Evolutionary conservation across 1,140 invertebrate species (phyloP).

Genomic region (Phortica variegata): DNA sequence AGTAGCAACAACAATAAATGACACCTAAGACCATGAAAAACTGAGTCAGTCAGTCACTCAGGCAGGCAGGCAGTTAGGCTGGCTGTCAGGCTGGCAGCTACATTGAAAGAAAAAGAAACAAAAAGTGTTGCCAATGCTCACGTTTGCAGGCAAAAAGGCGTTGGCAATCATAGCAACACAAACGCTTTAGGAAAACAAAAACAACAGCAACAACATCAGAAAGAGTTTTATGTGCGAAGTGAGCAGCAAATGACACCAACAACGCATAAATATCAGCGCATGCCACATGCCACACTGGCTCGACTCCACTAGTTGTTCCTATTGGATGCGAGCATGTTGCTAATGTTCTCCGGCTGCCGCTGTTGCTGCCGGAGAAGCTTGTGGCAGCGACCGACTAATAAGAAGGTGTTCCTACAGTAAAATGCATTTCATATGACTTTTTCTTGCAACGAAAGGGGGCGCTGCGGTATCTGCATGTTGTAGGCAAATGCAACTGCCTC

Average conservation of each 20-base stretch:
- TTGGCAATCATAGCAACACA: neutral
- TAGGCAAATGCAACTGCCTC: neutral
- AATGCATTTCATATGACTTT: too few species aligned
- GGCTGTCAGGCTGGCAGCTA: too few species aligned
- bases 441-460: conserved; percentile 20
- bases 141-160: too few species aligned
- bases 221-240: conserved; percentile 45
- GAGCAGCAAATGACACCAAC: conserved; percentile 34
- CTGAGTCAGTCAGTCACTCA: too few species aligned
- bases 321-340: too few species aligned
- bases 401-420: conserved; percentile 30
- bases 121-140: too few species aligned
- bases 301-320: too few species aligned
- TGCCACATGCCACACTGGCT: neutral
- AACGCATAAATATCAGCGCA: conserved; percentile 37
- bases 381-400: conserved; percentile 47
- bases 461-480: conserved; percentile 1
- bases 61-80: too few species aligned
- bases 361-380: neutral
- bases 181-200: neutral
- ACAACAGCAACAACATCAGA: too few species aligned
- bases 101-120: too few species aligned
- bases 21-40: too few species aligned
- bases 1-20: too few species aligned
- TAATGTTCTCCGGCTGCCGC: neutral